Percentiles rank a stretch among this genome's conserved stretches.
These are phyloP conservation scores for Gobiocypris rarus DNA, from an alignment of 2,113 vertebrate species.

Conservation along the genomic window DNA sequence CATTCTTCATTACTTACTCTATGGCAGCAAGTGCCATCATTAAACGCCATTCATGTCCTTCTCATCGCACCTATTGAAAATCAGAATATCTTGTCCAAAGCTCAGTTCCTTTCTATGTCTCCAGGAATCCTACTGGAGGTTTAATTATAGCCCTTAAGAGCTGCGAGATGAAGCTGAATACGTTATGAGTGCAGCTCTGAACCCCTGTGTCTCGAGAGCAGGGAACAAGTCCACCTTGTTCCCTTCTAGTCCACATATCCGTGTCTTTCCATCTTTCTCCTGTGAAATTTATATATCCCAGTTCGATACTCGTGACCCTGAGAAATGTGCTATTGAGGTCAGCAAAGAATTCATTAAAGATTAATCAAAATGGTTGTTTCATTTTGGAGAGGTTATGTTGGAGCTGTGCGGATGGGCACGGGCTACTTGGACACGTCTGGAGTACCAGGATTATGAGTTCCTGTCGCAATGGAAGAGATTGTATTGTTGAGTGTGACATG, in stretches of 20 bases:
- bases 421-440: background rate
- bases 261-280: background rate
- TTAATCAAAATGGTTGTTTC: slow-evolving; percentile 1
- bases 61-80: slow-evolving; percentile 45
- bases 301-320: slow-evolving; percentile 38
- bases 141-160: slow-evolving; percentile 58
- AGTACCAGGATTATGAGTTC: background rate
- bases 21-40: background rate
- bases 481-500: slow-evolving; percentile 4
- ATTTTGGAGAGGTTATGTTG: background rate
- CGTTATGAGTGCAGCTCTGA: slow-evolving; percentile 42
- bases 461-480: background rate
- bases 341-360: slow-evolving; percentile 21
- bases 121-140: slow-evolving; percentile 17
- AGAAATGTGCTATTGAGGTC: slow-evolving; percentile 16
- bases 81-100: slow-evolving; percentile 49
- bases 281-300: slow-evolving; percentile 20
- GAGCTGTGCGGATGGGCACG: background rate
- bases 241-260: background rate
- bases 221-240: background rate
- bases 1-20: slow-evolving; percentile 11
- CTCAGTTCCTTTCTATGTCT: slow-evolving; percentile 10
- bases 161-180: slow-evolving; percentile 37
- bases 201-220: slow-evolving; percentile 30
- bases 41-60: slow-evolving; percentile 34